Base-by-base conservation (phyloP, 2,888 invertebrate species). In the Trissoscelio sp. region DNA sequence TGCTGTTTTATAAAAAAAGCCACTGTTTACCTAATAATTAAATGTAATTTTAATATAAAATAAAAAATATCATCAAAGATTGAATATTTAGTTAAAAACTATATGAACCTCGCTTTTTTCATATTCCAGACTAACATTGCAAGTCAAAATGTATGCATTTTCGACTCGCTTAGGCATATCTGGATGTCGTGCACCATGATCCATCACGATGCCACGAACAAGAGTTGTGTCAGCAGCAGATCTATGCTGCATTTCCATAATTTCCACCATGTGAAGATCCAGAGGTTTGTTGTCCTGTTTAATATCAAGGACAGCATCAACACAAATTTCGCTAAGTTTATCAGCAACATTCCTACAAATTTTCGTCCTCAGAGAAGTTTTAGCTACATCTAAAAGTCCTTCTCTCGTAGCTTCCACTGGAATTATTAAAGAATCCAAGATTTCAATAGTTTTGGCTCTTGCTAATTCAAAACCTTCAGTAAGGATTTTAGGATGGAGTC, bases 111-210 rank as follows among this genome's bases (percentile, higher is more conserved):
- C 98, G 88, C 98, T 98, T 92, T 99, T 99, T 91, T 99, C 99
- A 91, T 99, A 99, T 92, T 99, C 99, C 91, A 99, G 93, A n/a
- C 98, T 98, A 18, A 99, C 97, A 90, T 99, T 99, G 92, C 98
- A 99, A 0, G 98, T 99, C 20, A 99, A 93, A 87, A 99, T 98
- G 92, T 96, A 99, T 11, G 97, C 97, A 89, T 99, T 97, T 87
- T 95, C 96, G 0, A 97, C 93, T 67, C 95, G 94, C 91, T 98
- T 99, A 3, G 98, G 98, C 99, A 99, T 99, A 90, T 99, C 99
- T 0, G 99, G 99, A 92, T 99, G 99, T 51, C 99, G 95, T 0
- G 97, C 94, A 28, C 99, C 99, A 91, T 99, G 99, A 92, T 99
- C 99, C 92, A 99, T 92, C 0, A 99, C 99, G 83, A 97, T 94